Evolutionary conservation across 2,888 invertebrate species (phyloP), one percentile per base, ranked within the genome.

Genomic region (Empis livida): DNA sequence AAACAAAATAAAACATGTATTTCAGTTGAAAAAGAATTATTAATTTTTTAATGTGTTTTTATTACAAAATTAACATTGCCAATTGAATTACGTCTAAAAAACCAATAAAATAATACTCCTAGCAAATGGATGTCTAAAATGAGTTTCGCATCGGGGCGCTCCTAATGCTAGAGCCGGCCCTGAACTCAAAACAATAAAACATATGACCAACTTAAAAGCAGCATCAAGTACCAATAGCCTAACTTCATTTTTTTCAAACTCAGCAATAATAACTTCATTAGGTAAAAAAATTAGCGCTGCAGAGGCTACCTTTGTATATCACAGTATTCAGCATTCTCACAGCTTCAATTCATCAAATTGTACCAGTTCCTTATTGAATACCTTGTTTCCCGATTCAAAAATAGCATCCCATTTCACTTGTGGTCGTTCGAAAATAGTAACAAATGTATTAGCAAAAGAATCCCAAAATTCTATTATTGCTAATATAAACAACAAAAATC

Each of bases 371-470:
- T 44, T 44, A 44, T 44, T 37, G 10, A 10, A 17, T 8, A 23
- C 44, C 5, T 11, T 44, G 13, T 44, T 44, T 44, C 37, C 44
- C 3, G 44, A 44, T 37, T 44, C 23, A n/a, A 44, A 44, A 20
- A 20, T 44, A 37, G 44, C 37, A 20, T 44, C 44, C 35, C n/a
- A 44, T 20, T 44, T 37, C n/a, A 37, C 16, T 37, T 44, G 44
- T 37, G 44, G 44, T 3, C 44, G 44, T 37, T 37, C 16, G 20
- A 44, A 31, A 44, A 43, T 32, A 17, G 16, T 43, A 10, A 35
- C 16, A 16, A 35, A 35, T 17, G 32, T 43, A 16, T 35, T 35
- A 10, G 43, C 32, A 35, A 35, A 35, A n/a, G 41, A 13, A 27
- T 27, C 13, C n/a, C 35, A 43, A 35, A 43, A 35, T 9, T n/a